Percentiles rank a stretch among this genome's conserved stretches.
Evolutionary conservation across 1,140 invertebrate species (phyloP).

Genomic region (Nasonia vitripennis): DNA sequence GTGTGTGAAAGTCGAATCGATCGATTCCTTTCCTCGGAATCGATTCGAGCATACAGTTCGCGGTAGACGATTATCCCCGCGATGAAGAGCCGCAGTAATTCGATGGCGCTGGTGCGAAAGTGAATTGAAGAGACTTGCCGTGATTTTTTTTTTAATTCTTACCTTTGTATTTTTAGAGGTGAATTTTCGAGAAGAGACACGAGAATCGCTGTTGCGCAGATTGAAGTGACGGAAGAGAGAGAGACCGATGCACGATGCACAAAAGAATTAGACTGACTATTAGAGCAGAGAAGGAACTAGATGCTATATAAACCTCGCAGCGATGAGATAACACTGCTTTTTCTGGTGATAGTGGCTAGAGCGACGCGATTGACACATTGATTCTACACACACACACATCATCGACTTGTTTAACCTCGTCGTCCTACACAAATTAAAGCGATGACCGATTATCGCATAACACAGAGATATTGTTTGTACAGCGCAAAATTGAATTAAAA

Average conservation of each 20-base stretch:
- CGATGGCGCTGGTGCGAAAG: neutral
- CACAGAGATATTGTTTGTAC: too few relatives aligned
- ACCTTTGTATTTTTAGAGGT: neutral
- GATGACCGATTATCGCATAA: too few relatives aligned
- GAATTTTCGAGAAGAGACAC: neutral
- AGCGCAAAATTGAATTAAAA: conserved; percentile 5
- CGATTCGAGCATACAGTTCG: conserved; percentile 26
- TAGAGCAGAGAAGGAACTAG: too few relatives aligned
- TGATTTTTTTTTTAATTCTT: neutral
- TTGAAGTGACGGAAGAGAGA: too few relatives aligned
- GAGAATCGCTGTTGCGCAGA: neutral
- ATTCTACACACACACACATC: too few relatives aligned
- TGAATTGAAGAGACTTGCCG: neutral
- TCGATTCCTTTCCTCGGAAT: conserved; percentile 27
- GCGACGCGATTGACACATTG: too few relatives aligned
- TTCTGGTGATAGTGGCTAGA: too few relatives aligned
- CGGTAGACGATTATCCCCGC: neutral
- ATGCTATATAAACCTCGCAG: too few relatives aligned
- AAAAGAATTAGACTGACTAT: neutral
- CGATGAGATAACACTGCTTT: too few relatives aligned
- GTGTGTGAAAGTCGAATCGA: conserved; percentile 17
- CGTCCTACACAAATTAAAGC: too few relatives aligned
- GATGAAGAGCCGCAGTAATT: neutral
- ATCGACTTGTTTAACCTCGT: conserved; percentile 30
- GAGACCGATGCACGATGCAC: neutral